Base-by-base conservation (phyloP, 2,888 invertebrate species). In the Adelphocoris suturalis region DNA sequence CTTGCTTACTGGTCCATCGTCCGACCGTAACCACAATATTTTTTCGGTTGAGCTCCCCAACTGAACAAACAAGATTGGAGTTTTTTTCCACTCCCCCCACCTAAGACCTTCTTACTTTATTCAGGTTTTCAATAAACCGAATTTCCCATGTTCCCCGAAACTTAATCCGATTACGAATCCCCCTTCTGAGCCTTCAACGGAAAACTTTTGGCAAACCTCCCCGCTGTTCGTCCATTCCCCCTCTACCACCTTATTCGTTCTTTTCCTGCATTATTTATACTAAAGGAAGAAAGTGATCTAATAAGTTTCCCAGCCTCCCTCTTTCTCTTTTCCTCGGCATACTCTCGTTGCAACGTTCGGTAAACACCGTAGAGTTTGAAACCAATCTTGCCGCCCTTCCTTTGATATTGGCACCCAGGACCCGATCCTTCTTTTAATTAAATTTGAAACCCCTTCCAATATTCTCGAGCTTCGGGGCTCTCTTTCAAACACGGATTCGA, bases 301-400 rank as follows among this genome's bases (percentile, higher is more conserved):
- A 88, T 88, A 88, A 88, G 76, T 88, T 80, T 80, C 16, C 80
- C 88, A 16, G 7, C 52, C 19, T 37, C 76, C 80, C 86, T 48
- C 19, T 47, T 76, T 47, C 80, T n/a, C 80, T 23, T 27, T 27
- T 19, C 4, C 46, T 16, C 16, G 9, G 48, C 57, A 46, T 7
- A 13, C 27, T 19, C 23, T 47, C 48, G n/a, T 48, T 7, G 52
- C 88, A 88, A 88, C 88, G 88, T 78, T 88, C 68, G 88, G 88
- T 78, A 88, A 88, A 88, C 88, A 88, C 88, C 76, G 88, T 78
- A 88, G 88, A 88, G 78, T 88, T 88, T 88, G 88, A 88, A 88
- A 88, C 88, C 88, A 88, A 88, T 88, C 88, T 88, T 78, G 78
- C 88, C 80, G 14, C 88, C 76, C 88, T 78, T 80, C 88, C 76